Evolutionary conservation across 2,797 vertebrate species (phyloP), one percentile per base, ranked within the genome.

Genomic region (Oryzias sinensis): DNA sequence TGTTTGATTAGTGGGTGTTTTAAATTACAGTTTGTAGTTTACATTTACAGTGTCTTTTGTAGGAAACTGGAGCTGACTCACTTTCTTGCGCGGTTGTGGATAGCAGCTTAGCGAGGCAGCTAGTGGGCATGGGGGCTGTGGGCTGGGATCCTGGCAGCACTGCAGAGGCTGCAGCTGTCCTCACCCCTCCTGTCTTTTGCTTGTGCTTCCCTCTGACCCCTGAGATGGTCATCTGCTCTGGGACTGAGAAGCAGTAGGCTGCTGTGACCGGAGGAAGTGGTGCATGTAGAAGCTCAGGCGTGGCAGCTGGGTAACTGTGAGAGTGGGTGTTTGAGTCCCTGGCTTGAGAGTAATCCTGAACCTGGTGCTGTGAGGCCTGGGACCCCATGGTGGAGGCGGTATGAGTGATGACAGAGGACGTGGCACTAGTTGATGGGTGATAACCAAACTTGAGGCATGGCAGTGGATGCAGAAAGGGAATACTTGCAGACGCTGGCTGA

Each of bases 41-140:
- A 11, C 7, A 8, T 17, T 2, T 22, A 29, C 0, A 42, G 14
- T 14, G 47, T 27, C 14, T 49, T 14, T 24, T 48, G 11, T 14
- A 40, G 2, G 40, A 43, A 43, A 8, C 14, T 42, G 20, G 37
- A 53, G n/a, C 0, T 16, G 62, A 85, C 89, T 84, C 74, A 92
- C 91, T 82, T 53, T 91, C 90, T 13, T 72, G 77, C 56, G 77
- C 20, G 57, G 79, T 59, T 16, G 87, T 84, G 44, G 89, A 91
- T 5, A 96, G 92, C 55, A 97, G 91, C 74, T 93, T 93, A 7
- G 93, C 93, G 54, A 94, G 87, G 83, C 93, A 94, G 77, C 93
- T 90, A 2, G 83, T 84, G 54, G 88, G 78, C 2, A 80, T 43
- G 24, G 87, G 49, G 4, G 69, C 41, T 22, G 56, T 44, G 29